Base-by-base conservation (phyloP, 2,888 invertebrate species). In the Noctua janthina region DNA sequence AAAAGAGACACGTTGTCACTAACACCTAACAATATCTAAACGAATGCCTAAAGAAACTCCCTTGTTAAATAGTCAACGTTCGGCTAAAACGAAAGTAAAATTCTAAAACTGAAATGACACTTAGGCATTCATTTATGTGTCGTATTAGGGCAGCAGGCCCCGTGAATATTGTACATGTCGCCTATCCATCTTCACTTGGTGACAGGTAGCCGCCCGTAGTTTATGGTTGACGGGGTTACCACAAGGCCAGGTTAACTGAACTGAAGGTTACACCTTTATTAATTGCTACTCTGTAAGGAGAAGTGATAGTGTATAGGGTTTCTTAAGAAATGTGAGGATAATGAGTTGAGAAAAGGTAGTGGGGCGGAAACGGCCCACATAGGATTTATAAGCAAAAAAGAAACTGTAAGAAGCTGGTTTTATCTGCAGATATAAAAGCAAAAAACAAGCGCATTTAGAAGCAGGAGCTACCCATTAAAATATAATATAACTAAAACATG, bases 221-320 rank as follows among this genome's bases (percentile, higher is more conserved):
- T 79, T 79, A 78, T 62, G 64, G 29, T 72, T 78, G 88, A 73
- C 74, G 66, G 46, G 46, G 70, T 43, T 46, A 62, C 67, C 70
- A 17, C 74, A 84, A 51, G 67, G 56, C 13, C 29, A 62, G 85
- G 75, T 64, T 72, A 64, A 74, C 73, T 56, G 66, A 54, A 66
- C 71, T 68, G 79, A 84, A 74, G 74, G 87, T 54, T 77, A 78
- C 39, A 78, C 83, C 68, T 77, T 87, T 87, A 84, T 81, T 81
- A 69, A 85, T 81, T 80, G 68, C 35, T 29, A 17, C 35, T 59
- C 10, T 64, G 17, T 29, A 46, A 49, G 39, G 68, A 62, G 62
- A 43, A 69, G 35, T 85, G 51, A 54, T 81, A 29, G 20, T 56
- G 13, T 70, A 11, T 17, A 35, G 20, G 4, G 17, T 46, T 39